phyloP scores from a whole-genome alignment of 2,888 invertebrate genomes.

The Drosophila barbarae region DNA sequence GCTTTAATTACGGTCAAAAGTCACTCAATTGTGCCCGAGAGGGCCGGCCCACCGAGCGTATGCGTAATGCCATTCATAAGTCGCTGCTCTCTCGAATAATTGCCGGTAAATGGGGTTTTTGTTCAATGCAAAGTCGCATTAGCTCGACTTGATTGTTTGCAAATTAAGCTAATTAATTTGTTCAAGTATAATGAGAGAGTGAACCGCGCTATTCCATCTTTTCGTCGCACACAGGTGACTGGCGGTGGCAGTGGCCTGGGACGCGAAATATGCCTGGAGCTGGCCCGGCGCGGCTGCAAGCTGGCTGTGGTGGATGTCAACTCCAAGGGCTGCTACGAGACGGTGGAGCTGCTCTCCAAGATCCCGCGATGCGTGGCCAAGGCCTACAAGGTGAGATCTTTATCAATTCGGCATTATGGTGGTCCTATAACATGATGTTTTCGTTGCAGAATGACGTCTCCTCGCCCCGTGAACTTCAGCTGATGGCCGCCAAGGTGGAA shows the following conservation, averaged over 20 bases:
- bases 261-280: constrained; percentile 78
- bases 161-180: constrained; percentile 68
- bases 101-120: constrained; percentile 41
- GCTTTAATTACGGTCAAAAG: constrained; percentile 68
- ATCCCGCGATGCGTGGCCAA: constrained; percentile 76
- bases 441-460: constrained; percentile 77
- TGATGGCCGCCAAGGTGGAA: constrained; percentile 77
- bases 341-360: constrained; percentile 75
- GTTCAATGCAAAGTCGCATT: constrained; percentile 38
- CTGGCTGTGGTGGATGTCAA: constrained; percentile 79
- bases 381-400: constrained; percentile 74
- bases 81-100: constrained; percentile 26
- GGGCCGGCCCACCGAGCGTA: constrained; percentile 26
- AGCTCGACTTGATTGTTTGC: constrained; percentile 58
- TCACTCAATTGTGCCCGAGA: constrained; percentile 57
- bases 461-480: constrained; percentile 75
- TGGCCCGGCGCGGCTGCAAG: constrained; percentile 79
- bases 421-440: neutral
- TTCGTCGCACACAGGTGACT: constrained; percentile 76
- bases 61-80: constrained; percentile 44
- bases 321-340: constrained; percentile 77
- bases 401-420: neutral
- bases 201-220: constrained; percentile 16
- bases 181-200: constrained; percentile 37
- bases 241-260: constrained; percentile 81